Evolutionary conservation across 2,113 vertebrate genomes (phyloP), one percentile per base, ranked within the genome.

Genomic region (Spermophilus dauricus): DNA sequence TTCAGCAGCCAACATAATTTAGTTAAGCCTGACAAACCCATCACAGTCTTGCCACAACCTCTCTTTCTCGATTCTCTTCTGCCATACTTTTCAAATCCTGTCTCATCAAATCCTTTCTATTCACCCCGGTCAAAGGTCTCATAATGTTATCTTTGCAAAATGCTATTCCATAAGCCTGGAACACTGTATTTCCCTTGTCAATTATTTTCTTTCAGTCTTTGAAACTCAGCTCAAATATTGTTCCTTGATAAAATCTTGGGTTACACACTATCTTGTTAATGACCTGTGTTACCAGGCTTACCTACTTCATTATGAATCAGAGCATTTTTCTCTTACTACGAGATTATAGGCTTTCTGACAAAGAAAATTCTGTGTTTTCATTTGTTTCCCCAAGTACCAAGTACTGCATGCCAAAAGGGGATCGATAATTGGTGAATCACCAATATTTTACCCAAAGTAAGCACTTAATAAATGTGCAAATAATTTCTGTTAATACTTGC

Each of bases 201-300:
- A 78, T 76, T 82, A 93, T 26, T 89, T 95, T 82, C 73, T 84
- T 78, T 61, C 70, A 94, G 88, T 8, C 56, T 96, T 85, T 88
- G 63, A 93, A 93, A 85, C 20, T 63, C 80, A 87, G 56, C 39
- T 85, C 70, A 90, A 87, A 75, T 56, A 70, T 3, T 67, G 65
- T n/a, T 95, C 42, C 37, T 86, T 11, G 7, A 89, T 39, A 97
- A 90, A 95, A 80, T 61, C 73, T 94, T 81, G 67, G 32, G 37
- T 93, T 81, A 58, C 13, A 77, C 32, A 69, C 6, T 56, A 16
- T 39, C 26, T n/a, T 84, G 45, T 82, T 86, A 96, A 97, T 85
- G 86, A 61, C 20, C 16, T 77, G 20, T 48, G 20, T 86, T 34
- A 92, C 37, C 26, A 77, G 0, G 37, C n/a, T 89, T 53, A 72